Percentiles rank a stretch among this genome's conserved stretches.
Conservation (phyloP, 2,888 invertebrate species). For the Theretra japonica region DNA sequence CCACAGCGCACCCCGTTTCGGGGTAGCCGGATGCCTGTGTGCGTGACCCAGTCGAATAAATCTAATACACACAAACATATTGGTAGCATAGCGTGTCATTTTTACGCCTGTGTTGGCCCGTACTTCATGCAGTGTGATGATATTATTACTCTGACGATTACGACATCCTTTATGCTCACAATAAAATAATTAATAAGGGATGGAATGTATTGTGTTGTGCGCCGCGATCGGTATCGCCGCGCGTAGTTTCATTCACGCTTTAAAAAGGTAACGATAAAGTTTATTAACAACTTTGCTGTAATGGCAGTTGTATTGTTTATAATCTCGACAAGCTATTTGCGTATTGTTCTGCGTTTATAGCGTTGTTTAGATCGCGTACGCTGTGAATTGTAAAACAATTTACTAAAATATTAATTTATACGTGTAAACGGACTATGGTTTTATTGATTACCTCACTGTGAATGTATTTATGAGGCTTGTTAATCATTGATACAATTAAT, state of each 20-base stretch:
- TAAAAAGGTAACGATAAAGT: constrained; percentile 70
- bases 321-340: constrained; percentile 29
- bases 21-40: constrained; percentile 68
- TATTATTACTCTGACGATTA: constrained; percentile 85
- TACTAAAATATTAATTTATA: constrained; percentile 16
- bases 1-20: constrained; percentile 70
- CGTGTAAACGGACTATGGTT: neutral
- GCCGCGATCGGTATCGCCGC: constrained; percentile 78
- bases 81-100: constrained; percentile 79
- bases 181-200: constrained; percentile 86
- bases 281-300: constrained; percentile 67
- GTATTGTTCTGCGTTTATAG: constrained; percentile 28
- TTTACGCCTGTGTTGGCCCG: constrained; percentile 84
- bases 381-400: constrained; percentile 23
- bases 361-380: constrained; percentile 8
- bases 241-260: constrained; percentile 74
- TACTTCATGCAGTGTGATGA: constrained; percentile 82
- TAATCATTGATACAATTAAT: constrained; percentile 10
- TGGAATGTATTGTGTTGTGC: constrained; percentile 79
- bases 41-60: constrained; percentile 84
- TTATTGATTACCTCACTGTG: constrained; percentile 7
- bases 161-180: constrained; percentile 84
- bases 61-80: constrained; percentile 84
- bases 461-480: constrained; percentile 12
- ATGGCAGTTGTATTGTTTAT: constrained; percentile 57